Base-by-base conservation (phyloP, 2,113 vertebrate genomes). In the Neogobius melanostomus region DNA sequence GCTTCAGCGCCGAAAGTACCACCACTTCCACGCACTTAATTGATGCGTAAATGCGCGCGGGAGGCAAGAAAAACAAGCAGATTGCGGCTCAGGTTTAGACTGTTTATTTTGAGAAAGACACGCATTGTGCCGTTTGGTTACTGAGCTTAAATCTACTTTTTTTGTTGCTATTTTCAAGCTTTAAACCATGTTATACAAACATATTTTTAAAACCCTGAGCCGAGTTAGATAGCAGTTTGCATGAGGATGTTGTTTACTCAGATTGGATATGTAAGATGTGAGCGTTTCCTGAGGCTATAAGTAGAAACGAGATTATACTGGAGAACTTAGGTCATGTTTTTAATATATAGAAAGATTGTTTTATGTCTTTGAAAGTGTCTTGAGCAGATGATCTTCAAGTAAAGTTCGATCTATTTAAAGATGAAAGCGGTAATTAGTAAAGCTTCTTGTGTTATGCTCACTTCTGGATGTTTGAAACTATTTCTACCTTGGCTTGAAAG, bases 1-100 rank as follows among this genome's bases (percentile, higher is more conserved):
- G 79, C 83, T 89, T 91, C 90, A 87, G 88, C 89, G 91, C 87
- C 89, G 90, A 92, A 92, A 91, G 90, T 84, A 16, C 21, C n/a
- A 81, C 76, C 68, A 56, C 66, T 69, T 77, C 71, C 84, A 56
- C 21, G 17, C 83, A 82, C 72, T 88, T 87, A 42, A 77, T 88
- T 88, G 87, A 79, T 75, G 74, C 63, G 45, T 89, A 88, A 92
- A 87, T 88, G 83, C 79, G 79, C 85, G 66, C 89, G 72, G 84
- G 80, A 80, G 63, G 69, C 77, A 66, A 51, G 50, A 63, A 80
- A 70, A 90, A 67, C 63, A 71, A 68, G 11, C 53, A 78, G 71
- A 76, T 83, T 50, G 44, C 17, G 21, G 17, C 69, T 75, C 82
- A 67, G 84, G 81, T 49, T 53, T 46, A 8, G 16, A 49, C 3